Evolutionary conservation across 92 coral and sea anemone genomes (phyloP), one percentile per base, ranked within the genome.

Genomic region (Blastomussa wellsi): DNA sequence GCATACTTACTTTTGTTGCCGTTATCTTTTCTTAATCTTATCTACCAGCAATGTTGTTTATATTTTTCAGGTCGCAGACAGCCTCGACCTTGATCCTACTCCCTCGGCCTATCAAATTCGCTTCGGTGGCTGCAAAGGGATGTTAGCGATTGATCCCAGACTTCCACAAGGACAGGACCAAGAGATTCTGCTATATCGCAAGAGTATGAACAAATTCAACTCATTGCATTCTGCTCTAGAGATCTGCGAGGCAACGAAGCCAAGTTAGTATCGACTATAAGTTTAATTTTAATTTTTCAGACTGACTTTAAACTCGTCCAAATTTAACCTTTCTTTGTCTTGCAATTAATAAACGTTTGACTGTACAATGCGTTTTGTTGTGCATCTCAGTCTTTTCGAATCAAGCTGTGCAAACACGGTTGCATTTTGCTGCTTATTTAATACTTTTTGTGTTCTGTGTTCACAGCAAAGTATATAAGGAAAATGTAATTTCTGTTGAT

Each of bases 21-120:
- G n/a, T n/a, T n/a, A n/a, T n/a, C n/a, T n/a, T n/a, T n/a, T n/a
- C n/a, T n/a, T n/a, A n/a, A n/a, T n/a, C n/a, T n/a, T n/a, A 1
- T 19, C 66, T 26, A 19, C 1, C 5, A 59, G 19, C 26, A 4
- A 19, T 59, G 5, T n/a, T 62, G 32, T 7, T 41, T 41, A 8
- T 6, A 3, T 3, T 44, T 44, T 44, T 22, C 74, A 95, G 98
- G 98, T 95, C 10, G 92, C 96, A 22, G 75, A 79, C 29, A 90
- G 92, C 78, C 93, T 95, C 75, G 91, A 91, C 29, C 80, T 92
- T 78, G 81, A 80, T 13, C 68, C 79, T 19, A 88, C 82, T 6
- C 98, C 98, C 14, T 94, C 98, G 19, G 98, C 98, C 53, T 94
- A 80, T 77, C 98, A 95, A 83, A 94, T 95, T 52, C 95, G 98